These are phyloP conservation scores for Oxytorus armatus DNA, from an alignment of 2,888 invertebrate genomes.

Conservation along the genomic window DNA sequence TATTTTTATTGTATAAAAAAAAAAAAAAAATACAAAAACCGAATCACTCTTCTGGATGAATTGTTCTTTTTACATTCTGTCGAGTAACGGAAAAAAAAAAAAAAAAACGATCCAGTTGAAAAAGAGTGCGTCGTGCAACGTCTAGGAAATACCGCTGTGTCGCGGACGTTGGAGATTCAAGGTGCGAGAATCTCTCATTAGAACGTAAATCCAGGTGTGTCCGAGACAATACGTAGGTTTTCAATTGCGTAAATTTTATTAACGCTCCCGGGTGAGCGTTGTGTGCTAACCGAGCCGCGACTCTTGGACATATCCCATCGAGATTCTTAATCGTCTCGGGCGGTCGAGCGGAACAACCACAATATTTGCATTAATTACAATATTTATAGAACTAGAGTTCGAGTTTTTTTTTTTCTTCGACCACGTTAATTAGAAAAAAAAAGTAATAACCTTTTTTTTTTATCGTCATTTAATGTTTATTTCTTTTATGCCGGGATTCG, in stretches of 20 bases:
- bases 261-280: conserved; percentile 43
- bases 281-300: conserved; percentile 15
- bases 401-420: conserved; percentile 1
- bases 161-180: conserved; percentile 13
- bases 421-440: neutral
- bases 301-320: conserved; percentile 20
- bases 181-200: conserved; percentile 60
- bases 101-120: neutral
- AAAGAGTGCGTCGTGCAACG: neutral
- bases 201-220: conserved; percentile 54
- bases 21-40: conserved; percentile 1
- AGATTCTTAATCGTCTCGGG: conserved; percentile 33
- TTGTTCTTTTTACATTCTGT: no score
- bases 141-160: conserved; percentile 15
- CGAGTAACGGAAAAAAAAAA: neutral
- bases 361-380: conserved; percentile 24
- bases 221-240: no score
- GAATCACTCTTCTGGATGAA: no score
- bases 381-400: conserved; percentile 37
- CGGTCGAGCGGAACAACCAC: conserved; percentile 1
- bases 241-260: conserved; percentile 60
- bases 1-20: neutral
- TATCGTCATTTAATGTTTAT: neutral
- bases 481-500: neutral
- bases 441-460: neutral